Evolutionary conservation across 2,888 invertebrate genomes (phyloP).

Genomic region (Asteroscopus sphinx): DNA sequence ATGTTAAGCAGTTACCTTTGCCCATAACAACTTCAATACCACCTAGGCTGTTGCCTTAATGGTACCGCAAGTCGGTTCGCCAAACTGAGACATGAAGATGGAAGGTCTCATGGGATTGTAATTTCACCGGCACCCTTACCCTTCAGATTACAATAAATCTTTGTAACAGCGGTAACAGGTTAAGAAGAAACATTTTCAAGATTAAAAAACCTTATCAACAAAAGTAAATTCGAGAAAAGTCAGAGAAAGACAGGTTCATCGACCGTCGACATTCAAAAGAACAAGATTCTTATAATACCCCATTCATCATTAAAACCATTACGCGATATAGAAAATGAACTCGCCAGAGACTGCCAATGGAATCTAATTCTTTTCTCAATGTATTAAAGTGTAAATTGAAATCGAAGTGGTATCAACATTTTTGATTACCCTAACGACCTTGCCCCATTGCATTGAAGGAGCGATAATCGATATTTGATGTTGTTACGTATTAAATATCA

Average conservation of each 20-base stretch:
- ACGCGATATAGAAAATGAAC: constrained; percentile 55
- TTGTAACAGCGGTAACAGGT: constrained; percentile 4
- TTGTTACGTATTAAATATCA: constrained; percentile 49
- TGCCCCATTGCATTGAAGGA: constrained; percentile 64
- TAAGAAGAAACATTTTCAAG: constrained; percentile 27
- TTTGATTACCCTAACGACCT: constrained; percentile 69
- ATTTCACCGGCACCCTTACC: too few species aligned
- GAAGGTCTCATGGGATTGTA: too few species aligned
- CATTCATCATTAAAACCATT: constrained; percentile 63
- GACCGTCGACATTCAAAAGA: constrained; percentile 46
- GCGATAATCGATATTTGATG: constrained; percentile 72
- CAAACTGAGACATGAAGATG: too few species aligned
- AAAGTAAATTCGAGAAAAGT: constrained; percentile 28
- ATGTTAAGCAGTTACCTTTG: too few species aligned
- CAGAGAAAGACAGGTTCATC: constrained; percentile 33
- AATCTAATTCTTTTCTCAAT: constrained; percentile 52
- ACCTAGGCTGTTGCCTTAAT: too few species aligned
- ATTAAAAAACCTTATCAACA: constrained; percentile 38
- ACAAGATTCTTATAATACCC: constrained; percentile 55
- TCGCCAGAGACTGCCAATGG: constrained; percentile 29
- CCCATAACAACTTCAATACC: too few species aligned
- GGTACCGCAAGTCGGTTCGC: too few species aligned
- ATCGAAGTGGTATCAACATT: constrained; percentile 32
- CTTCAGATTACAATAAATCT: constrained; percentile 3
- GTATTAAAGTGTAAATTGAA: constrained; percentile 57